Evolutionary conservation across 2,888 invertebrate genomes (phyloP).

Genomic region (Andrena fulva): DNA sequence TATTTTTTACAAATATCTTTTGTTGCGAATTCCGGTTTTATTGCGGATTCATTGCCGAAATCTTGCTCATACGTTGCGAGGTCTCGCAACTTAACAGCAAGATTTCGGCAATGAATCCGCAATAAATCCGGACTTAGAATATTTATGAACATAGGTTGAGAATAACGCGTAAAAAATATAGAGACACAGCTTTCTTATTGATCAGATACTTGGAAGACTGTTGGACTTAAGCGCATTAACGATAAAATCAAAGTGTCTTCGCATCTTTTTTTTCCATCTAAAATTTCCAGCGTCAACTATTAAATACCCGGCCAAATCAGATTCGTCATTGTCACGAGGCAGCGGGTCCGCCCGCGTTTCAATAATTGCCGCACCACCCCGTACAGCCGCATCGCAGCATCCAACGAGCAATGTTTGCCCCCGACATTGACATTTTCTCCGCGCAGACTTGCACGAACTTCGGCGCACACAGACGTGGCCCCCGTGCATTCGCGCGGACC

Average conservation of each 20-base stretch:
- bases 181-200: neutral
- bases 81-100: too few relatives aligned
- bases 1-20: too few relatives aligned
- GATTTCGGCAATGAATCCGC: too few relatives aligned
- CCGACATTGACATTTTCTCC: conserved; percentile 69
- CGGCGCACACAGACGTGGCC: conserved; percentile 22
- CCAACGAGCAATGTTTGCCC: conserved; percentile 53
- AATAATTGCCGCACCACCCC: conserved; percentile 22
- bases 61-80: too few relatives aligned
- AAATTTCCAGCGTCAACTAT: neutral
- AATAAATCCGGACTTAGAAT: too few relatives aligned
- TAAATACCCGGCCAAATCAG: neutral
- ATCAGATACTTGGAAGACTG: neutral
- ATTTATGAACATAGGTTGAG: neutral
- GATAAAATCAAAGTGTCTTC: neutral
- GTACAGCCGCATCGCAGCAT: conserved; percentile 36
- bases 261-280: neutral
- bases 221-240: neutral
- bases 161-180: too few relatives aligned
- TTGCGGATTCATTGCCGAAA: too few relatives aligned
- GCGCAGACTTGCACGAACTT: conserved; percentile 42
- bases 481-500: conserved; percentile 29
- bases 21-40: too few relatives aligned
- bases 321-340: neutral
- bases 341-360: neutral